Evolutionary conservation across 2,888 invertebrate genomes (phyloP), one percentile per base, ranked within the genome.

Genomic region (Nemapogon koenigi): DNA sequence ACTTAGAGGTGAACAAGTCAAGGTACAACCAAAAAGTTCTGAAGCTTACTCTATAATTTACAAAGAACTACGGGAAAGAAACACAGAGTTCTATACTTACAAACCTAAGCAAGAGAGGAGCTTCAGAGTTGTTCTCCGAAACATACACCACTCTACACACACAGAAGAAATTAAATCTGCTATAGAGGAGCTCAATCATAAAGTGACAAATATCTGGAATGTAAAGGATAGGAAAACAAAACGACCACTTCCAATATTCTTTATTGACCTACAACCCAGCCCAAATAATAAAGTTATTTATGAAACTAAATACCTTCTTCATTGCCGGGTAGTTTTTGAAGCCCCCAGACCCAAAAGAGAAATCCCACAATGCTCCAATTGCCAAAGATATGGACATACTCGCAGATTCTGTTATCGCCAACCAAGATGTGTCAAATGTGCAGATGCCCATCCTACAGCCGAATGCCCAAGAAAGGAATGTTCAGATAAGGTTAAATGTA

Each of bases 331-430:
- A 26, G 18, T 15, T 3, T 18, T 36, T 36, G 37, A 52, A 42
- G 40, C 50, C 4, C 52, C 45, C 2, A 35, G 41, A 40, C 46
- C 49, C 1, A 50, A 42, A 36, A 31, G 43, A 1, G 42, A 18
- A 3, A 45, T 48, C 4, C 47, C 47, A 1, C 47, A 51, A 27
- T 49, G 49, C 26, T 10, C 42, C 1, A 50, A 48, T 10, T 51
- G 51, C 10, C 47, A 45, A 38, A 38, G 48, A 14, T 50, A 49
- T 29, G 47, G 46, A 1, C 49, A 52, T 33, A 52, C 50, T 0
- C 25, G 46, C 42, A 43, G 16, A 1, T 51, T 37, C 11, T 50
- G 50, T 19, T 33, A 28, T 3, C 31, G 46, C 10, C 19, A 43
- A 2, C 46, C 49, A 2, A 45, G 36, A 38, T 51, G 49, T 16